phyloP scores from a whole-genome alignment of 2,797 vertebrate genomes.

The Sarcophilus harrisii region DNA sequence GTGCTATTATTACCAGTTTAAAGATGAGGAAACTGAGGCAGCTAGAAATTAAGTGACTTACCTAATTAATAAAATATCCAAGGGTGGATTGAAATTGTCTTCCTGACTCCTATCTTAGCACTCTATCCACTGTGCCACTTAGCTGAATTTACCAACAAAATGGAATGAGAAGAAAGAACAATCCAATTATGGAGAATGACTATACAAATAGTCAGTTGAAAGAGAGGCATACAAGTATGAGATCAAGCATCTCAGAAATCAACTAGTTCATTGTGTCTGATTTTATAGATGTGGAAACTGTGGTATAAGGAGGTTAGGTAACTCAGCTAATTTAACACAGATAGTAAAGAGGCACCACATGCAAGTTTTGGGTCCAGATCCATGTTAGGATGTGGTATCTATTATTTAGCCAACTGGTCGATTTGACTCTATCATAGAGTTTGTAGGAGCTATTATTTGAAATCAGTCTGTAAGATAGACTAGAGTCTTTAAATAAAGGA shows the following conservation, averaged over 20 bases:
- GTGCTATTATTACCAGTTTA: not conserved
- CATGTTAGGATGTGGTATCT: not conserved
- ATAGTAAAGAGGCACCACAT: not conserved
- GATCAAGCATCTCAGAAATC: not conserved
- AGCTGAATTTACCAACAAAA: not conserved
- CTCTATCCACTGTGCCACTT: not conserved
- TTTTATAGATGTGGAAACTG: not conserved
- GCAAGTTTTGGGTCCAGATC: not conserved
- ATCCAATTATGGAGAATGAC: not conserved
- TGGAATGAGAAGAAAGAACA: not conserved
- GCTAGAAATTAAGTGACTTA: not conserved
- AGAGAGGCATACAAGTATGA: not conserved
- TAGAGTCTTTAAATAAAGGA: not conserved
- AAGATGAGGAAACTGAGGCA: not conserved
- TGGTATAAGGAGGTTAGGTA: not conserved
- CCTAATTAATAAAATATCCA: not conserved
- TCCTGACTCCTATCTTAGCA: not conserved
- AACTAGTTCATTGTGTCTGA: not conserved
- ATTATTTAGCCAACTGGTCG: not conserved
- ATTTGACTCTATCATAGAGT: not conserved
- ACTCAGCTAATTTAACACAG: not conserved
- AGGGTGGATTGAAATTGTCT: not conserved
- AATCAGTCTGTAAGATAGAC: not conserved
- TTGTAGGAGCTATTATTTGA: not conserved
- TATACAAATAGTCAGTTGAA: not conserved